A percentile compares a stretch with the other conserved stretches of the same genome.
Conservation (phyloP, 2,113 vertebrate species). For the Cinclus cinclus region DNA sequence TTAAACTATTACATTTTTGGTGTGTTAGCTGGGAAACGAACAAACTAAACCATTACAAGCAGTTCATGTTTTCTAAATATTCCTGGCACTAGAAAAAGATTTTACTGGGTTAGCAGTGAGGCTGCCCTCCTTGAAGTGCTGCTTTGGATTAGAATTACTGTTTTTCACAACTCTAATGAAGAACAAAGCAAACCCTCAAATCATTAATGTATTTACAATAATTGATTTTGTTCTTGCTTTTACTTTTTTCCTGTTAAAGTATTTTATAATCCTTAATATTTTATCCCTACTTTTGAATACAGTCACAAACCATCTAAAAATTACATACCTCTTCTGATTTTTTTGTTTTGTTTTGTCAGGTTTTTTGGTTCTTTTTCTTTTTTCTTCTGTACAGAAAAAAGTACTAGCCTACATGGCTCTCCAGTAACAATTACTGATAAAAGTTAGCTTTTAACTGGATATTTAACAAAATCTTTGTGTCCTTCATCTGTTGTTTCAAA, state of each 20-base stretch:
- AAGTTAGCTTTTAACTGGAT: conserved; percentile 29
- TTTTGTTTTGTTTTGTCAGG: neutral
- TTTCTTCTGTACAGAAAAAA: neutral
- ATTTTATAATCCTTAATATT: neutral
- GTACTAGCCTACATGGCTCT: neutral
- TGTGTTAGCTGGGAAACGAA: no score
- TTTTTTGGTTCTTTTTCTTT: neutral
- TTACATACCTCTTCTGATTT: neutral
- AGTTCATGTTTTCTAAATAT: neutral
- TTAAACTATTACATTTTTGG: no score
- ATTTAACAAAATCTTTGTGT: conserved; percentile 27
- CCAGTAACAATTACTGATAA: neutral
- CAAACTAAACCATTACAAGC: no score
- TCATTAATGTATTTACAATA: neutral
- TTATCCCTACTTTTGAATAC: neutral
- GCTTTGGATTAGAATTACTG: neutral
- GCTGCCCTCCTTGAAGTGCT: neutral
- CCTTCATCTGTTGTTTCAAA: conserved; percentile 60
- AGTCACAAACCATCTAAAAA: neutral
- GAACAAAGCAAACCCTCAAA: neutral
- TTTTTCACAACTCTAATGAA: conserved; percentile 10
- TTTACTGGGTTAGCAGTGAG: neutral
- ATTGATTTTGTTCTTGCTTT: neutral
- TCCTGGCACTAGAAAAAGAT: neutral
- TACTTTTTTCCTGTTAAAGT: neutral